Evolutionary conservation across 2,113 vertebrate species (phyloP).

Genomic region (Brachyhypopomus occidentalis): DNA sequence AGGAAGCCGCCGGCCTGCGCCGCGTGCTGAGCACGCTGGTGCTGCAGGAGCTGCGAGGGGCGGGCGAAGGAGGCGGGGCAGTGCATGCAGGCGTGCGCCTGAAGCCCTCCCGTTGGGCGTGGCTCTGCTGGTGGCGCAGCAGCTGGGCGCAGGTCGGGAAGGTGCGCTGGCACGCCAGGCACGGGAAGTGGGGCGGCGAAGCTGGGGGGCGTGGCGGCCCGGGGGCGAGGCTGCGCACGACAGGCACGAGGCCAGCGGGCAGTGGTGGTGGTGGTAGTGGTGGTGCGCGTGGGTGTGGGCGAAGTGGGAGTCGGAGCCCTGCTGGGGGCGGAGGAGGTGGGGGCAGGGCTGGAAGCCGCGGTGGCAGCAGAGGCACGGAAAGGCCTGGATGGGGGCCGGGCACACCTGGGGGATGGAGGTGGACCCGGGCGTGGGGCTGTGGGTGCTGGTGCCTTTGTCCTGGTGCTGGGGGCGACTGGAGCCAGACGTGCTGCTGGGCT

Average conservation of each 20-base stretch:
- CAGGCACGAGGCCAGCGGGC: conserved; percentile 64
- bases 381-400: conserved; percentile 56
- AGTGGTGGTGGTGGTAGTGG: conserved; percentile 71
- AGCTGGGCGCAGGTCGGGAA: conserved; percentile 63
- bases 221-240: conserved; percentile 57
- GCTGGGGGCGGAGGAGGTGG: conserved; percentile 59
- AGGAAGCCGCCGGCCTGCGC: conserved; percentile 71
- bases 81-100: conserved; percentile 74
- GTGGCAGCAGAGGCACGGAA: conserved; percentile 73
- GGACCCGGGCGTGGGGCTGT: conserved; percentile 35
- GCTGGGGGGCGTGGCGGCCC: conserved; percentile 47
- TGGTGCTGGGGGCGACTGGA: conserved; percentile 45
- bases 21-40: conserved; percentile 73
- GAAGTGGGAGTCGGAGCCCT: conserved; percentile 52
- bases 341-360: conserved; percentile 63
- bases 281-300: conserved; percentile 64
- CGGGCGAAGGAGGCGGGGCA: conserved; percentile 72
- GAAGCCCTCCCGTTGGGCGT: conserved; percentile 39
- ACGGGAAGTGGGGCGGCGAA: conserved; percentile 60
- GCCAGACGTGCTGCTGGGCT: conserved; percentile 41
- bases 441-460: conserved; percentile 49
- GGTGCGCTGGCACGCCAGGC: conserved; percentile 68
- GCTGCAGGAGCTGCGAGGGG: conserved; percentile 77
- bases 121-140: conserved; percentile 63
- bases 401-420: conserved; percentile 45